phyloP scores from a whole-genome alignment of 2,888 invertebrate genomes.

The Idaea aversata region DNA sequence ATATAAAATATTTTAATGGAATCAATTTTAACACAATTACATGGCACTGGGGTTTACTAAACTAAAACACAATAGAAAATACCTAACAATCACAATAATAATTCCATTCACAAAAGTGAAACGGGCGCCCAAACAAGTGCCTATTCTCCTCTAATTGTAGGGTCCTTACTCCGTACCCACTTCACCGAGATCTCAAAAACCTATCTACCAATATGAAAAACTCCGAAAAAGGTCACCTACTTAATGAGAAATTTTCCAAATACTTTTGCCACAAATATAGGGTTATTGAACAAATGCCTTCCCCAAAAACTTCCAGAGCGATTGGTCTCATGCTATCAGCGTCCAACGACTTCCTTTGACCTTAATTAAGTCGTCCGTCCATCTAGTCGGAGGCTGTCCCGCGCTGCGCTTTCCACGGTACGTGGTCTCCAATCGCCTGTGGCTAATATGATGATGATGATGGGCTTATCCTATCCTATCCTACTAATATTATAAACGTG shows the following conservation, averaged over 20 bases:
- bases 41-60: slow-evolving; percentile 32
- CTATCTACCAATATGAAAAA: neutral
- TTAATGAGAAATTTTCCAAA: no score
- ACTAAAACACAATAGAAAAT: slow-evolving; percentile 17
- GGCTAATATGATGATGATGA: no score
- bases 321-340: no score
- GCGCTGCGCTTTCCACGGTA: no score
- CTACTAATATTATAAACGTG: no score
- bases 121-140: neutral
- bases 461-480: no score
- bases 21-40: slow-evolving; percentile 38
- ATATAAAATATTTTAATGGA: neutral
- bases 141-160: neutral
- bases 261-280: neutral
- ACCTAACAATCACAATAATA: slow-evolving; percentile 15
- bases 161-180: neutral
- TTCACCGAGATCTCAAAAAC: neutral
- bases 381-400: no score
- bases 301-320: no score
- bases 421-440: no score
- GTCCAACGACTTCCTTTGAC: no score
- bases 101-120: slow-evolving; percentile 12
- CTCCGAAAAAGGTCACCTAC: neutral
- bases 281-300: neutral
- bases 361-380: no score